Base-by-base conservation (phyloP, 2,888 invertebrate genomes). In the Hybos culiciformis region DNA sequence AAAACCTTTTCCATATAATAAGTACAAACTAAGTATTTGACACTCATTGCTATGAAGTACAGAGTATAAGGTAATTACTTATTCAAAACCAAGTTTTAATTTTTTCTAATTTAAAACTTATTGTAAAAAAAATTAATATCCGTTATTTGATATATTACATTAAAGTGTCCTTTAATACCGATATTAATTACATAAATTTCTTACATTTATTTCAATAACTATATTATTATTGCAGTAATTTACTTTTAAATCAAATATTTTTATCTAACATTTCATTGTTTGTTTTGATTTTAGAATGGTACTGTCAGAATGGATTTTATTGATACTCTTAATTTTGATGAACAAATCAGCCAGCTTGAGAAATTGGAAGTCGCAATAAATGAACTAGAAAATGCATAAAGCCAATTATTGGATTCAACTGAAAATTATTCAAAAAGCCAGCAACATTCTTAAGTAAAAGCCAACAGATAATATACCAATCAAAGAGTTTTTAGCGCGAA, bases 401-500 rank as follows among this genome's bases (percentile, higher is more conserved):
- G n/a, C n/a, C 29, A 12, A 29, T 29, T n/a, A 29, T 3, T 5
- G n/a, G n/a, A 29, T 19, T 14, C 3, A 8, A 14, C 17, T 11
- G 19, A 37, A 2, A 42, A 20, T 15, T 40, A 23, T 11, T 14
- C 23, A 0, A 40, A 21, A 21, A 39, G 39, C 1, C 3, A 8
- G 8, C 17, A 8, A 20, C 38, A 2, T 41, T 18, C 14, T 40
- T 26, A 8, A 14, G 19, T 1, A 21, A 21, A 39, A 37, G 1
- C 38, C 33, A 11, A 52, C 47, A 18, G 59, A 87, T 59, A 71
- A 78, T 33, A 76, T 80, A 34, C 80, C 88, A 0, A 78, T 90
- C 1, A 70, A 78, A 47, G 83, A 79, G 34, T 90, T 94, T 57
- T 68, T 94, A 2, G 78, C 76, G 49, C 92, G 87, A 20, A 82